Conservation (phyloP, 2,888 invertebrate species). For the Thecophora atra region DNA sequence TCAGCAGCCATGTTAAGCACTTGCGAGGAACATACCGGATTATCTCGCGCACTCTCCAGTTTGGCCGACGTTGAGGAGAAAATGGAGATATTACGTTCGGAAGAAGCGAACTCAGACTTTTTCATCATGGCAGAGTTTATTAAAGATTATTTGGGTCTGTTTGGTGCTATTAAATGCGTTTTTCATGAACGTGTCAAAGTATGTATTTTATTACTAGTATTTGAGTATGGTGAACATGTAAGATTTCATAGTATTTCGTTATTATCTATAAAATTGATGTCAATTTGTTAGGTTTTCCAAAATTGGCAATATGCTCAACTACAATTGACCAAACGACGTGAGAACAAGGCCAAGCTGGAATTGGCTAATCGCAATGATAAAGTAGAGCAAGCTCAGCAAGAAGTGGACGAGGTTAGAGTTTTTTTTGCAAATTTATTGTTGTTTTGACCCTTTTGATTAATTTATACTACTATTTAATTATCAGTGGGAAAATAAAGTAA, state of each 20-base stretch:
- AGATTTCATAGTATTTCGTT: too few species aligned
- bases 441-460: background rate
- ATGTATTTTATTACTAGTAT: slow-evolving; percentile 50
- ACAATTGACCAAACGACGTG: slow-evolving; percentile 91
- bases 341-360: slow-evolving; percentile 92
- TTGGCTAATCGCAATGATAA: slow-evolving; percentile 90
- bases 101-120: slow-evolving; percentile 95
- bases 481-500: slow-evolving; percentile 96
- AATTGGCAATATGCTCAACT: slow-evolving; percentile 98
- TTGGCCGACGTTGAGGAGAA: slow-evolving; percentile 85
- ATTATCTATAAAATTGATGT: too few species aligned
- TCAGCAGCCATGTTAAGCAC: slow-evolving; percentile 89
- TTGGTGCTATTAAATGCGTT: slow-evolving; percentile 88
- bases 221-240: too few species aligned
- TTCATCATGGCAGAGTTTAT: slow-evolving; percentile 93
- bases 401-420: slow-evolving; percentile 84
- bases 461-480: slow-evolving; percentile 40
- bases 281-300: slow-evolving; percentile 70
- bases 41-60: slow-evolving; percentile 89
- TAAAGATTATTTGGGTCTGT: slow-evolving; percentile 91
- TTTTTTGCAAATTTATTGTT: slow-evolving; percentile 9
- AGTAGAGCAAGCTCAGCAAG: slow-evolving; percentile 84
- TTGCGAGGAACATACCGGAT: slow-evolving; percentile 90
- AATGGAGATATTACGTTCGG: slow-evolving; percentile 86
- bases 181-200: slow-evolving; percentile 78